phyloP scores from a whole-genome alignment of 2,113 vertebrate species.

The Catharus minimus region DNA sequence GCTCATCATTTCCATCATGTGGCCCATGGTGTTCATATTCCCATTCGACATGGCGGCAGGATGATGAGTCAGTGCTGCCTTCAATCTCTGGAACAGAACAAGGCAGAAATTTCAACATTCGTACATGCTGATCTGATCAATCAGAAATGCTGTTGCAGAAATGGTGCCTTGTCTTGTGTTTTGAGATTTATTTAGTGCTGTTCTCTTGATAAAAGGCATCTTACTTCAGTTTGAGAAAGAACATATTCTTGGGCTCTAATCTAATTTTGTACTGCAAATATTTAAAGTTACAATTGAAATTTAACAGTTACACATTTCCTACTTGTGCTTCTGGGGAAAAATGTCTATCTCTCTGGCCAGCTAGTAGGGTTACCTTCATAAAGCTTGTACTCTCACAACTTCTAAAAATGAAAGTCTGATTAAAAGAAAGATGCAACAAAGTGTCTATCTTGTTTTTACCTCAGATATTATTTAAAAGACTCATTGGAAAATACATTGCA shows the following conservation, averaged over 20 bases:
- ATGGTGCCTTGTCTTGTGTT: neutral
- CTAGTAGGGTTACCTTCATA: neutral
- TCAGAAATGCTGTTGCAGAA: neutral
- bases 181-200: neutral
- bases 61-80: conserved; percentile 94
- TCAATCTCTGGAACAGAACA: conserved; percentile 88
- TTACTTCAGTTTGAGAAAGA: neutral
- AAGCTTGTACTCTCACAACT: neutral
- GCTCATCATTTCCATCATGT: conserved; percentile 99
- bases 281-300: neutral
- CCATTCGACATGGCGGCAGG: conserved; percentile 93
- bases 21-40: conserved; percentile 97
- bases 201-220: neutral
- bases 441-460: neutral
- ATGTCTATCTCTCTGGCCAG: neutral
- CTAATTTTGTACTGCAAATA: conserved; percentile 5
- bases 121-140: neutral
- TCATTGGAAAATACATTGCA: neutral
- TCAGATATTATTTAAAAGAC: neutral
- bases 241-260: neutral
- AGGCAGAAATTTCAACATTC: conserved; percentile 29
- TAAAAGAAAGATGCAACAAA: neutral
- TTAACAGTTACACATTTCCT: neutral
- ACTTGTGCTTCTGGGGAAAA: neutral
- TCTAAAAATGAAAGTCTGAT: neutral